Conservation (phyloP, 2,113 vertebrate genomes). For the Patagioenas fasciata region DNA sequence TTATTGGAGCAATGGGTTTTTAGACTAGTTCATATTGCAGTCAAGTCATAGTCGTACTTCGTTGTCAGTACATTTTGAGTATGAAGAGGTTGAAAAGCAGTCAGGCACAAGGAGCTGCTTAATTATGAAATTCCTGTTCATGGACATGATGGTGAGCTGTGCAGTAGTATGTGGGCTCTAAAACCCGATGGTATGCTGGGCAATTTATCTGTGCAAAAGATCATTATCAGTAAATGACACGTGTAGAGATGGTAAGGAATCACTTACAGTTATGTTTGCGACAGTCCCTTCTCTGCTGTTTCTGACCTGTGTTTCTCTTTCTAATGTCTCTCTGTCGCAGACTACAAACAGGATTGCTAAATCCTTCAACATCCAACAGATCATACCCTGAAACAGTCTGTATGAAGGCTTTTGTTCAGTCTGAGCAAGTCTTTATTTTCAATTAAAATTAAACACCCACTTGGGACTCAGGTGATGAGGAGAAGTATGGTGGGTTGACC, state of each 20-base stretch:
- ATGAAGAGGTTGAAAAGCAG: background rate
- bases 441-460: background rate
- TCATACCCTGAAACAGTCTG: background rate
- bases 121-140: background rate
- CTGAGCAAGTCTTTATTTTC: background rate
- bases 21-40: background rate
- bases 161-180: background rate
- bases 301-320: background rate
- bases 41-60: background rate
- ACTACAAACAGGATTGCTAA: background rate
- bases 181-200: background rate
- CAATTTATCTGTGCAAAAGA: background rate
- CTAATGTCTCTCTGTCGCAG: background rate
- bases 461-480: background rate
- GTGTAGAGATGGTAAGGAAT: background rate
- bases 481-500: too few relatives aligned
- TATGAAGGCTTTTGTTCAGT: background rate
- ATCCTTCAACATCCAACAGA: background rate
- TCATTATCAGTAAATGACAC: background rate
- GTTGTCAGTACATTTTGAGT: background rate
- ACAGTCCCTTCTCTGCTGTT: background rate
- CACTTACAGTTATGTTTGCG: background rate
- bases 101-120: background rate
- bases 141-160: background rate
- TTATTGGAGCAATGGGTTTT: background rate